Base-by-base conservation (phyloP, 2,113 vertebrate species). In the Pollachius pollachius region DNA sequence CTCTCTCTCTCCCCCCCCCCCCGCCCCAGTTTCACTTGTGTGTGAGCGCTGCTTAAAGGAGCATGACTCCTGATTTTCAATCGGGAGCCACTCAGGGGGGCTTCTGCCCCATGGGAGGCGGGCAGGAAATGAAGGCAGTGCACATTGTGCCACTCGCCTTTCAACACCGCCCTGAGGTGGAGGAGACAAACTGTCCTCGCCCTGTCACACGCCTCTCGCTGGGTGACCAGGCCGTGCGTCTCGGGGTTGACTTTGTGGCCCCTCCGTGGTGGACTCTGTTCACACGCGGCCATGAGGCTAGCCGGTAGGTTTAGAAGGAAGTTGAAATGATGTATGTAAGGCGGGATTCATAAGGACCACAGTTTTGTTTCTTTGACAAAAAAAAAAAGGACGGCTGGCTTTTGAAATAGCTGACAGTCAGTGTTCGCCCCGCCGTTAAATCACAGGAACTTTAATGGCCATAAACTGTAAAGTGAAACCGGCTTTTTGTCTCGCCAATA, bases 21-120 rank as follows among this genome's bases (percentile, higher is more conserved):
- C 30, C 30, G 30, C 30, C 30, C 30, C 30, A 4, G 6, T 34
- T 34, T 34, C 30, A 34, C 30, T 34, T 48, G 41, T 48, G 82
- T 92, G 94, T 92, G 83, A 89, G 90, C 83, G 84, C 83, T 94
- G 90, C 93, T 93, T 93, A 92, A 94, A 94, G 91, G 91, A 92
- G 91, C 89, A 89, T 92, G 90, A 92, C 90, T 94, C 79, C 69
- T n/a, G n/a, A 89, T 92, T 93, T 94, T 94, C 91, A 94, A 92
- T 93, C 91, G 92, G 89, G 87, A 92, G 88, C 74, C 65, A 90
- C 91, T 92, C 79, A 74, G 91, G 87, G 81, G 81, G 86, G 84
- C 89, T 87, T 87, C 89, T 87, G 89, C 86, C 86, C 81, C 84
- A 23, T 41, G 84, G 85, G 91, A 85, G 75, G 76, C 75, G 56